These are phyloP conservation scores for Rhaphigaster nebulosa DNA, from an alignment of 2,888 invertebrate genomes.

Conservation along the genomic window DNA sequence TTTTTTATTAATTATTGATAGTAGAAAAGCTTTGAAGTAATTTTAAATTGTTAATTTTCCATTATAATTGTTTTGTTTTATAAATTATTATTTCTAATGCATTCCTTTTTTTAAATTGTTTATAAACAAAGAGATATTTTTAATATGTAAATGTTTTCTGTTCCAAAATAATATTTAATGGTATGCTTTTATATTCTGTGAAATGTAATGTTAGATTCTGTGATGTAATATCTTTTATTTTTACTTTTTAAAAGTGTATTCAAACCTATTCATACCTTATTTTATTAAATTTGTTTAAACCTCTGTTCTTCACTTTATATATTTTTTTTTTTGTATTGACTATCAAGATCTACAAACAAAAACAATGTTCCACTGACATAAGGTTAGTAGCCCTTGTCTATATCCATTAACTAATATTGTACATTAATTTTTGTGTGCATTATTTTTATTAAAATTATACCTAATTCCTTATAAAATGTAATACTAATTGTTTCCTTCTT, in stretches of 20 bases:
- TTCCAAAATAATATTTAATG: background rate
- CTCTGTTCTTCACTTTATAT: background rate
- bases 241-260: background rate
- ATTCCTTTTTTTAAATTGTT: background rate
- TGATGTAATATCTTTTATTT: background rate
- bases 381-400: background rate
- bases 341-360: background rate
- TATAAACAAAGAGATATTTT: background rate
- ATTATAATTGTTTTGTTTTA: background rate
- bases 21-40: background rate
- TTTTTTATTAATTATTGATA: background rate
- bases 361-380: background rate
- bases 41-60: background rate
- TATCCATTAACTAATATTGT: background rate
- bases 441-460: background rate
- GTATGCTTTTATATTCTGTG: background rate
- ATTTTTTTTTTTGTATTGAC: background rate
- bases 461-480: background rate
- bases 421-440: background rate
- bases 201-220: background rate
- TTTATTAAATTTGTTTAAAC: background rate
- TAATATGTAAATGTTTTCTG: background rate
- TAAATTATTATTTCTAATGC: background rate
- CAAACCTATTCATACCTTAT: background rate
- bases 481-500: background rate